Percentiles rank a stretch among this genome's conserved stretches.
phyloP scores from a whole-genome alignment of 2,888 invertebrate species.

The Oscheius sp. region DNA sequence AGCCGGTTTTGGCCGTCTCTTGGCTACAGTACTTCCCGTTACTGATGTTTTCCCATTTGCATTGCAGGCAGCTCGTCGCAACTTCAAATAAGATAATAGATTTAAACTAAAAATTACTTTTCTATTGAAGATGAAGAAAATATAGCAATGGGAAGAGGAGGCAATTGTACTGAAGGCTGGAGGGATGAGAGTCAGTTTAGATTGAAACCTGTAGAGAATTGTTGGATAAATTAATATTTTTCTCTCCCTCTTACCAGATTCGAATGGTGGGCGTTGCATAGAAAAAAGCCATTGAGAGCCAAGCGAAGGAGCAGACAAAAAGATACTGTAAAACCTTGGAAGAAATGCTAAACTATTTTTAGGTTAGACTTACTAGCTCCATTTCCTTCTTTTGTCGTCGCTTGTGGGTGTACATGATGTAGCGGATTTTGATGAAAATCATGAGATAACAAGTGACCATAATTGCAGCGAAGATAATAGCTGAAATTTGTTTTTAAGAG shows the following conservation, averaged over 20 bases:
- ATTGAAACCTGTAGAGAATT: too few relatives aligned
- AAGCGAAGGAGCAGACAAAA: neutral
- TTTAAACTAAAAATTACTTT: neutral
- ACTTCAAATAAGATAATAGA: too few relatives aligned
- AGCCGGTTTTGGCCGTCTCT: too few relatives aligned
- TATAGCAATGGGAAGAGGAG: neutral
- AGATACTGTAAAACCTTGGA: neutral
- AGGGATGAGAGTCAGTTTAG: neutral
- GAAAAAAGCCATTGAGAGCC: neutral
- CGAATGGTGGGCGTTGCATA: neutral
- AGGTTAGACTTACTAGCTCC: neutral
- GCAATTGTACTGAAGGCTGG: neutral
- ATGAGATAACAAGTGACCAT: neutral
- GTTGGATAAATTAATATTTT: neutral
- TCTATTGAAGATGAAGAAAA: neutral
- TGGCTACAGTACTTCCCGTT: too few relatives aligned
- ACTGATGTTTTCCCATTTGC: too few relatives aligned
- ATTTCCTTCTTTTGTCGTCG: constrained; percentile 3
- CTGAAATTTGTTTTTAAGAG: neutral
- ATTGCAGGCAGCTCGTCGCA: too few relatives aligned
- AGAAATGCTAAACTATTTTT: too few relatives aligned
- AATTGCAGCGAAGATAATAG: neutral
- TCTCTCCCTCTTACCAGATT: neutral
- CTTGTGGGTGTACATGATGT: neutral
- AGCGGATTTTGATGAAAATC: neutral